Conservation (phyloP, 2,888 invertebrate genomes). For the Diarsia brunnea region DNA sequence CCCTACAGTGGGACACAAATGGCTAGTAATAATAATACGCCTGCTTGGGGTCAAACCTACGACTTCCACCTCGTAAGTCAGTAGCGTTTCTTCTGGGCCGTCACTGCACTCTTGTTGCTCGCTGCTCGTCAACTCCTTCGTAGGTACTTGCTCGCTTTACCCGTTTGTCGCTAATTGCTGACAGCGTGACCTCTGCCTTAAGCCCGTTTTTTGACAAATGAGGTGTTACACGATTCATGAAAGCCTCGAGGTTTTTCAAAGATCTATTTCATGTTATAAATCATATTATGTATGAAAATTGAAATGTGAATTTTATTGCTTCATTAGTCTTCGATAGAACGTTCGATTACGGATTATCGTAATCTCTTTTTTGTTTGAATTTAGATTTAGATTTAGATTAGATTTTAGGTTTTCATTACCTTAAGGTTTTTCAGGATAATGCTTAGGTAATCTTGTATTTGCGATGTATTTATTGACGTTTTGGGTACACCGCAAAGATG, state of each 20-base stretch:
- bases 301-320: slow-evolving; percentile 31
- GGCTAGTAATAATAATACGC: no score
- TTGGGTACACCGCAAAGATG: background rate
- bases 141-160: background rate
- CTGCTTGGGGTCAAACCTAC: background rate
- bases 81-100: background rate
- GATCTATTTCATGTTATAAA: slow-evolving; percentile 26
- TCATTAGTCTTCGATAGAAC: slow-evolving; percentile 13
- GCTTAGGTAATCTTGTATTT: background rate
- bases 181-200: background rate
- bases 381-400: no score
- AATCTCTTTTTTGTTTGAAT: background rate
- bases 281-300: slow-evolving; percentile 27
- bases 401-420: no score
- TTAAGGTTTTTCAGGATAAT: background rate
- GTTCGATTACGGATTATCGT: slow-evolving; percentile 13
- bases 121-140: no score
- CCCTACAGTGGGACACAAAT: no score
- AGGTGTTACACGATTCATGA: slow-evolving; percentile 34
- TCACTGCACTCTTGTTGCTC: background rate
- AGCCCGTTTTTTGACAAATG: slow-evolving; percentile 48
- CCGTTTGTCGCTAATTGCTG: background rate
- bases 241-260: slow-evolving; percentile 4
- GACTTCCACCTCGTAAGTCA: background rate
- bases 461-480: background rate